phyloP scores from a whole-genome alignment of 2,113 vertebrate genomes.

The Plectropomus leopardus region DNA sequence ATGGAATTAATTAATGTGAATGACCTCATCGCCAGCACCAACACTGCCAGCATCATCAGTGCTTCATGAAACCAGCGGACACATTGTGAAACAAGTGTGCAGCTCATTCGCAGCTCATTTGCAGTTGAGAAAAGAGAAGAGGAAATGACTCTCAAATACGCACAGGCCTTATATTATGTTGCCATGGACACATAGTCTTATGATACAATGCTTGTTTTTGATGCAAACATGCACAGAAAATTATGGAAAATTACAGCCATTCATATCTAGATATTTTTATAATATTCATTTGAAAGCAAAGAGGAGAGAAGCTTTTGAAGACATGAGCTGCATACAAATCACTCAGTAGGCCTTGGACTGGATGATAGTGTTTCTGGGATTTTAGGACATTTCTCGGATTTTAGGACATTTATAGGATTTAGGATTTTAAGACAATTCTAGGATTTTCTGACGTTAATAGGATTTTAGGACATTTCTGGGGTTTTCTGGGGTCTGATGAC shows the following conservation, averaged over 20 bases:
- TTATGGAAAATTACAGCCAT: background rate
- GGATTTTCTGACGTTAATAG: no score
- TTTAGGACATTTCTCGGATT: no score
- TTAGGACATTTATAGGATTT: no score
- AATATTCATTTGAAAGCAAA: background rate
- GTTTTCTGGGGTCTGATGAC: no score
- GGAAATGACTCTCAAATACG: background rate
- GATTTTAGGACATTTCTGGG: no score
- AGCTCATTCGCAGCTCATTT: conserved; percentile 7
- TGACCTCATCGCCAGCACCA: background rate
- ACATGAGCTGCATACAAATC: background rate
- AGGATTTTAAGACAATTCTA: no score
- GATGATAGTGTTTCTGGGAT: no score
- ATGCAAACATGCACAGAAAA: background rate
- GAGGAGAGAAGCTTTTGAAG: background rate
- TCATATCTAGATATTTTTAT: background rate
- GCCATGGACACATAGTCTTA: conserved; percentile 1
- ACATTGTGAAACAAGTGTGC: background rate
- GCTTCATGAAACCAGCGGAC: background rate
- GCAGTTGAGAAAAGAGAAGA: background rate
- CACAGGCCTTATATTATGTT: background rate
- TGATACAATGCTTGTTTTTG: background rate
- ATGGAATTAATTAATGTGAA: conserved; percentile 1
- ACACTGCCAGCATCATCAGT: background rate
- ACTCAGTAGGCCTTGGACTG: no score